Base-by-base conservation (phyloP, 2,888 invertebrate species). In the Itoplectis maculator region DNA sequence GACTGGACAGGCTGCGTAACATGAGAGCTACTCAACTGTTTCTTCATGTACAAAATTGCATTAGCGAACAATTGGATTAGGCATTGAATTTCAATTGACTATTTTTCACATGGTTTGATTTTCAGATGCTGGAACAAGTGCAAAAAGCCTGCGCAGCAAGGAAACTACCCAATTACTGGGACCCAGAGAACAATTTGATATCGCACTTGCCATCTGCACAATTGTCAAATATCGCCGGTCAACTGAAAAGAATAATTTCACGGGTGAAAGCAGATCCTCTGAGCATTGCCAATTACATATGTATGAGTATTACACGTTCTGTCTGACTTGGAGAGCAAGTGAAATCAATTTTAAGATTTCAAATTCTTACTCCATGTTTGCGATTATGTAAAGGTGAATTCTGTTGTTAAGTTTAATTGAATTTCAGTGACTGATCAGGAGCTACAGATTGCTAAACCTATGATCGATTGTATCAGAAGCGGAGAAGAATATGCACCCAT, bases 131-230 rank as follows among this genome's bases (percentile, higher is more conserved):
- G 9, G 82, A 86, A 20, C 92, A 90, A 68, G 90, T 95, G 4
- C 84, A 92, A 23, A 65, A 88, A 0, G 93, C 93, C 0, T 84
- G 94, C 13, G 80, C 86, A 0, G 69, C 70, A 0, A 86, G 89
- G 0, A 86, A 86, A 0, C 93, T 95, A 37, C 90, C 90, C 0
- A 94, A 94, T 84, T 95, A 93, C 77, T 95, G 95, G 95, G 93
- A 94, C 65, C 86, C 86, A 2, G 85, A 88, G 0, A 92, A 93
- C 63, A 94, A 95, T 87, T 90, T 95, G 9, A 89, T 95, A 35
- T 0, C 91, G 13, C 0, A 86, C 23, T 4, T 51, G 51, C 81
- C 88, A 11, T 0, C 5, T 0, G 0, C 0, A 0, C 73, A 85
- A 82, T 78, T 89, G 59, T 0, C 0, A 0, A 80, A 82, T 4